phyloP scores from a whole-genome alignment of 2,888 invertebrate species.

The Parasteatoda lunata region DNA sequence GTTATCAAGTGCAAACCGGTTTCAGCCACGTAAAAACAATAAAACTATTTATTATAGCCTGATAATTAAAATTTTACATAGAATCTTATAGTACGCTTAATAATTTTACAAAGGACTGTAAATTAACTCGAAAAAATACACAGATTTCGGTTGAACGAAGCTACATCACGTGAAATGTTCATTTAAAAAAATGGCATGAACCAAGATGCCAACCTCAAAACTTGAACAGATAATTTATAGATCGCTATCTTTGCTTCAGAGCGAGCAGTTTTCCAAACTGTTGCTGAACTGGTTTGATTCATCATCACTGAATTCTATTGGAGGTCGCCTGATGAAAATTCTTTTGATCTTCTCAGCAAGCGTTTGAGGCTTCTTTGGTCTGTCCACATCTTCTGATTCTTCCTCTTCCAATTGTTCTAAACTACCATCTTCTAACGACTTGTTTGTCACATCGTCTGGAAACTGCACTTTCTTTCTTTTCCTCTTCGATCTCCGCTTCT shows the following conservation, averaged over 20 bases:
- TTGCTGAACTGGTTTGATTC: conserved; percentile 27
- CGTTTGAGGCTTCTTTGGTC: background rate
- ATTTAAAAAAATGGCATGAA: too few species aligned
- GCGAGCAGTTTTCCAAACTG: conserved; percentile 20
- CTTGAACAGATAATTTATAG: too few species aligned
- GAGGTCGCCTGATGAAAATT: conserved; percentile 16
- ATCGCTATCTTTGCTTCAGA: background rate
- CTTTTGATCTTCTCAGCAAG: conserved; percentile 12
- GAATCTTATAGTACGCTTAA: too few species aligned
- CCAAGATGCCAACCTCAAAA: too few species aligned
- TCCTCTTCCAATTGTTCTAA: background rate
- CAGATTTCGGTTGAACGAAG: too few species aligned
- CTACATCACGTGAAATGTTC: too few species aligned
- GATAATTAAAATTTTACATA: too few species aligned
- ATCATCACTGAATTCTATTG: conserved; percentile 30
- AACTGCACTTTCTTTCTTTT: background rate
- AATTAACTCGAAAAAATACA: too few species aligned
- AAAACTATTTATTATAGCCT: too few species aligned
- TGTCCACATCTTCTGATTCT: background rate
- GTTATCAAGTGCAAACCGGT: too few species aligned
- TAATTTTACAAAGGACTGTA: too few species aligned
- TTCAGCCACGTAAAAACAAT: too few species aligned
- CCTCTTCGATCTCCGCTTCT: conserved; percentile 10
- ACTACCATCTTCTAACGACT: background rate
- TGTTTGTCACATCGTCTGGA: background rate